Evolutionary conservation across 2,113 vertebrate species (phyloP).

Genomic region (Pyxicephalus adspersus): DNA sequence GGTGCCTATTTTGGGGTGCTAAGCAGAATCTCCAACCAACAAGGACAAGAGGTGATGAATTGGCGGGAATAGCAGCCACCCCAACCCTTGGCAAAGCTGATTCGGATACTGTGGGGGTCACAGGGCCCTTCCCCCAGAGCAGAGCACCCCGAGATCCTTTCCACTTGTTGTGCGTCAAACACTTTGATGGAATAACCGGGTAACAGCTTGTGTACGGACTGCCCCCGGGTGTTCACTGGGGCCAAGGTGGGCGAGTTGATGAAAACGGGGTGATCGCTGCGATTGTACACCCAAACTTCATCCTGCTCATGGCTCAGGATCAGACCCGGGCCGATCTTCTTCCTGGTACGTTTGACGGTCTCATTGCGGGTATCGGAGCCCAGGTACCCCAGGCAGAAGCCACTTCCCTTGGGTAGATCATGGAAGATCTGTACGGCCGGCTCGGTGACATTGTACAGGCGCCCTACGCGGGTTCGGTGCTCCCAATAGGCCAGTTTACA

Average conservation of each 20-base stretch:
- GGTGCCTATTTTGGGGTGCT: background rate
- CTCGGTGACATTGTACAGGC: conserved; percentile 62
- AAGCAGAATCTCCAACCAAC: conserved; percentile 71
- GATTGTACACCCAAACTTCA: conserved; percentile 63
- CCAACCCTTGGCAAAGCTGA: conserved; percentile 74
- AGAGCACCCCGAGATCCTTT: background rate
- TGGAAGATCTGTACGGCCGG: conserved; percentile 62
- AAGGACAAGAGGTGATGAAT: conserved; percentile 70
- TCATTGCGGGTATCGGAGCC: conserved; percentile 34
- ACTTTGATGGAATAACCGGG: conserved; percentile 66
- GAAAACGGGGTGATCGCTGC: conserved; percentile 67
- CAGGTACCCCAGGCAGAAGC: conserved; percentile 69
- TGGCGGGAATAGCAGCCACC: conserved; percentile 67
- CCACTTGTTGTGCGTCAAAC: conserved; percentile 56
- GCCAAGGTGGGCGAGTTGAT: conserved; percentile 66
- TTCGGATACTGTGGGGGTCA: conserved; percentile 62
- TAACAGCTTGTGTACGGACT: conserved; percentile 62
- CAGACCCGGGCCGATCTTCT: conserved; percentile 67
- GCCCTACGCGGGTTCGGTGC: conserved; percentile 63
- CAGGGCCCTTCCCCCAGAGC: conserved; percentile 58
- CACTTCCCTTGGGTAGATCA: conserved; percentile 59
- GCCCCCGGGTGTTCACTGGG: rapidly evolving
- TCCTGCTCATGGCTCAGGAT: conserved; percentile 63
- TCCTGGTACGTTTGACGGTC: conserved; percentile 22
- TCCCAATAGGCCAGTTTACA: conserved; percentile 75